Base-by-base conservation (phyloP, 2,113 vertebrate genomes). In the Pelmatolapia mariae region DNA sequence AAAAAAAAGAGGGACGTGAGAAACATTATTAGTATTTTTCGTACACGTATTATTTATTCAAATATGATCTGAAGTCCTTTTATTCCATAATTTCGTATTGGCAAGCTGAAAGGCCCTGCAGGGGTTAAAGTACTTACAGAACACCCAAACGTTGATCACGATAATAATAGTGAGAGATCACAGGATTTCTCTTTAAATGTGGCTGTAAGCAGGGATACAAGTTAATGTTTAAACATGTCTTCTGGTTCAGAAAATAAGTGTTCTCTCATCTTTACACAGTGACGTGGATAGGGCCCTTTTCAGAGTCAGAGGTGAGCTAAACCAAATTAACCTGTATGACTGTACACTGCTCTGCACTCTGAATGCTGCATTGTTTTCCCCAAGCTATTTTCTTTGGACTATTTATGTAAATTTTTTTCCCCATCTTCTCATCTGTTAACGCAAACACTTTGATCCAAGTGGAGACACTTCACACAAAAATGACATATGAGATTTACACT, bases 261-360 rank as follows among this genome's bases (percentile, higher is more conserved):
- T 19, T 47, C 40, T 76, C 6, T 45, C 13, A 45, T 26, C 9
- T 73, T 43, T 24, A 45, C 22, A 73, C 38, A 73, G 13, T 43
- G n/a, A 45, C 15, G 2, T 45, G 38, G 22, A 73, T 26, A 5
- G 8, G 5, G 68, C 6, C 22, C 40, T 73, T 45, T 26, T 47
- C 68, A 73, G 59, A 63, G 31, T 31, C 59, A 63, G 59, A 63
- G 68, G 68, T 73, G 68, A 29, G 22, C 15, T 45, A 45, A 73
- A 45, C 40, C 38, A 73, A 73, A 45, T 45, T 45, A 73, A 45
- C 9, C 66, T 71, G 38, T 11, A 3, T 10, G 40, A 45, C n/a
- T 73, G 22, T 73, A 45, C 15, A 43, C 68, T 73, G 22, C 22
- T 73, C 38, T 73, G 26, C 0, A 73, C 68, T 45, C 24, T 24